Percentiles rank a stretch among this genome's conserved stretches.
Evolutionary conservation across 2,797 vertebrate genomes (phyloP).

Genomic region (Sebastes taczanowskii): DNA sequence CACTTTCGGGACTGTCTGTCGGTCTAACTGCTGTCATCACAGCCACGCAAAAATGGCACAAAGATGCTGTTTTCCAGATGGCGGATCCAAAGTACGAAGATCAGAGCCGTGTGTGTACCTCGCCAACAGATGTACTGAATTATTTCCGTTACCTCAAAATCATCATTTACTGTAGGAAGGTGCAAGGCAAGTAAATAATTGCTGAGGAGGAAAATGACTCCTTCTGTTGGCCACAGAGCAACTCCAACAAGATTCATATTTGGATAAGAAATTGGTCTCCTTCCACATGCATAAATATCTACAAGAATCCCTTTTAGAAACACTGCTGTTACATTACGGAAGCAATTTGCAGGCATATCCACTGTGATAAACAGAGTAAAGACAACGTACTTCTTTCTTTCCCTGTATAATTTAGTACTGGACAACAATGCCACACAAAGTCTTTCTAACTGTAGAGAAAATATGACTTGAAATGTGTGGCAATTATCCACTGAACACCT

Average conservation of each 20-base stretch:
- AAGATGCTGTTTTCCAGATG: constrained; percentile 15
- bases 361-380: not conserved
- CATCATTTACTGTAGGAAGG: not conserved
- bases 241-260: not conserved
- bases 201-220: not conserved
- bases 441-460: not conserved
- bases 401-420: not conserved
- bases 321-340: not conserved
- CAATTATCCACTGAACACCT: constrained; percentile 20
- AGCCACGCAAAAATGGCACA: constrained; percentile 17
- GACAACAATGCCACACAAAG: not conserved
- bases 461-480: constrained; percentile 10
- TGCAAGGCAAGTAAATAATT: not conserved
- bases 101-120: not conserved
- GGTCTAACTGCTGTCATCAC: constrained; percentile 36
- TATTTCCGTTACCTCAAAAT: constrained; percentile 1
- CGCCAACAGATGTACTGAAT: not conserved
- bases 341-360: not conserved
- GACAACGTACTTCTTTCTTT: not conserved
- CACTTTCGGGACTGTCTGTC: constrained; percentile 19
- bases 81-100: constrained; percentile 12
- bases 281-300: not conserved
- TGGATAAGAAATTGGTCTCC: not conserved
- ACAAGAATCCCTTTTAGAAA: not conserved
- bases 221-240: not conserved